Base-by-base conservation (phyloP, 1,140 invertebrate genomes). In the Bombus huntii region DNA sequence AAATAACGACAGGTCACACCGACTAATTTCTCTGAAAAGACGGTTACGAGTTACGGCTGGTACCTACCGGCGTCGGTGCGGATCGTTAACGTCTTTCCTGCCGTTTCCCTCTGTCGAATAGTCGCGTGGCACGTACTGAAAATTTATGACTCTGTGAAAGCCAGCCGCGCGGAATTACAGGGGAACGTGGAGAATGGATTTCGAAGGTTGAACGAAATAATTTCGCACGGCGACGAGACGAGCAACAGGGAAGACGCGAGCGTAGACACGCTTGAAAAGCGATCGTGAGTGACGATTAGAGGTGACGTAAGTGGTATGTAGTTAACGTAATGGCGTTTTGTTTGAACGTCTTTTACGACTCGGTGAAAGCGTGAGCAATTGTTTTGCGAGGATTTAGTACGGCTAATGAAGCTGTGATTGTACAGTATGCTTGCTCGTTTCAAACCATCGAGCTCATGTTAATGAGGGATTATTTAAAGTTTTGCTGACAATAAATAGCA, bases 91-190 rank as follows among this genome's bases (percentile, higher is more conserved):
- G 71, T 65, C 70, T 31, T 70, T 10, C 28, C 28, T n/a, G 42
- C 37, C 25, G 25, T 22, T 75, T 74, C 71, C 70, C 57, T 82
- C 75, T 47, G n/a, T 66, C 53, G 80, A 81, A 66, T 25, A 37
- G 71, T 42, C 57, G 39, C 53, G 39, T 66, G 39, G n/a, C 39
- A 37, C 72, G 31, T 65, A 39, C 42, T 13, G 57, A 44, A 66
- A 75, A 75, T 83, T 83, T 83, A 83, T 75, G 59, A 44, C 71
- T 42, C 42, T 31, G 59, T 47, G 42, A 83, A 75, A 66, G 62
- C 72, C 34, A 62, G 47, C 42, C 31, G 12, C 34, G 57, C n/a
- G 81, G 25, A 75, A 57, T 75, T 47, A 44, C 44, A 57, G 70
- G 37, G 34, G 37, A 57, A 57, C 47, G 47, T 42, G 78, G 70